Base-by-base conservation (phyloP, 2,113 vertebrate species). In the Onychorhynchus coronatus region DNA sequence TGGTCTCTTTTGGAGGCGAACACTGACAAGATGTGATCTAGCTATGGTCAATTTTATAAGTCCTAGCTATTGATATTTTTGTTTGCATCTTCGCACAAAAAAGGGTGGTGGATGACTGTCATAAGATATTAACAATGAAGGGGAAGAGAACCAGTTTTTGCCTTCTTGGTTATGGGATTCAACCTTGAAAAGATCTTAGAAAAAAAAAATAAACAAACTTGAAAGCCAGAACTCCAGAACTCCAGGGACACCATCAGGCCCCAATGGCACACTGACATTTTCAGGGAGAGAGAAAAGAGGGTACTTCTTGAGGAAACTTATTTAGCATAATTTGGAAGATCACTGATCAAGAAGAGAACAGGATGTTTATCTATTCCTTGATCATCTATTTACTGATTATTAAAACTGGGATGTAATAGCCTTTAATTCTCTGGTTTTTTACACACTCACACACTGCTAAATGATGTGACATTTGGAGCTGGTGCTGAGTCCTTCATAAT, bases 391-490 rank as follows among this genome's bases (percentile, higher is more conserved):
- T 91, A 91, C 66, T 87, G 33, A 67, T 8, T 52, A 81, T 80
- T 85, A 86, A 71, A 94, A 82, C 87, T 79, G 28, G 23, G 15
- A 70, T 67, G 21, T n/a, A 89, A 78, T 63, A 81, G 35, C 23
- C 94, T 91, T 91, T 94, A 92, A 92, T 87, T 81, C 66, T 75
- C 61, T 74, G 15, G 14, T 37, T 37, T 91, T 44, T 87, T 94
- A 95, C 82, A 33, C 41, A 75, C 47, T 95, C 59, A 61, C 33
- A 82, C 49, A 28, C 88, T 82, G 73, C 85, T 82, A 92, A 92
- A 95, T 52, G 47, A 72, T 85, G 61, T 95, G 94, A 94, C 84
- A 91, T 95, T 95, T 95, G 35, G n/a, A 95, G 44, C 33, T 87
- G 47, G 49, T 87, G 56, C 47, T 41, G 61, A 89, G 71, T 82